Evolutionary conservation across 2,888 invertebrate species (phyloP), one percentile per base, ranked within the genome.

Genomic region (Tetranychus truncatus): DNA sequence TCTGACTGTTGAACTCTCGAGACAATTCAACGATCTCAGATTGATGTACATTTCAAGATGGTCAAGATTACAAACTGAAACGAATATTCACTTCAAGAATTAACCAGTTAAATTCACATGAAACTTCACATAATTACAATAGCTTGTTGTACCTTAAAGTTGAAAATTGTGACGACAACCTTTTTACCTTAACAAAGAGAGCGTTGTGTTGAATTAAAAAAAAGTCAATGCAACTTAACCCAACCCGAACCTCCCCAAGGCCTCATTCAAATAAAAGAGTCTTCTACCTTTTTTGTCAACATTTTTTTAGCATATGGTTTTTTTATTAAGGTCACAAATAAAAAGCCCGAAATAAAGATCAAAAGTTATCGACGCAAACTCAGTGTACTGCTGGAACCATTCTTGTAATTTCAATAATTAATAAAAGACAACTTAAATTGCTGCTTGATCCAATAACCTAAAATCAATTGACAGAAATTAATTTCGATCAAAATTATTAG

Each of bases 281-380:
- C 55, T 55, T 55, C 9, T 15, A 9, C 15, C 15, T 55, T 55
- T 55, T 55, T 55, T 8, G 9, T 0, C 55, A 55, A 15, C 15
- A 55, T 55, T 55, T 55, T 55, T 55, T 55, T n/a, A 69, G 21
- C 69, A 69, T 69, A 69, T 69, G 69, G 69, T 69, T 69, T 69
- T 18, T 15, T 24, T 34, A 34, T 15, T 55, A 55, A 55, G 55
- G 55, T 55, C 55, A 55, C 55, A 55, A 9, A 55, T 9, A 55
- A 55, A 55, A 55, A 15, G 15, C 5, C 9, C 55, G 11, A 55
- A 46, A 15, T 55, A 66, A 66, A 34, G 5, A 34, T 4, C 66
- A 66, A 66, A 20, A 66, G 18, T 5, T 66, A 34, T 34, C 34
- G 34, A 34, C 34, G 34, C 34, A 34, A 34, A 34, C 34, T 34